A percentile compares a stretch with the other conserved stretches of the same genome.
Conservation (phyloP, 2,888 invertebrate genomes). For the Myopa tessellatipennis region DNA sequence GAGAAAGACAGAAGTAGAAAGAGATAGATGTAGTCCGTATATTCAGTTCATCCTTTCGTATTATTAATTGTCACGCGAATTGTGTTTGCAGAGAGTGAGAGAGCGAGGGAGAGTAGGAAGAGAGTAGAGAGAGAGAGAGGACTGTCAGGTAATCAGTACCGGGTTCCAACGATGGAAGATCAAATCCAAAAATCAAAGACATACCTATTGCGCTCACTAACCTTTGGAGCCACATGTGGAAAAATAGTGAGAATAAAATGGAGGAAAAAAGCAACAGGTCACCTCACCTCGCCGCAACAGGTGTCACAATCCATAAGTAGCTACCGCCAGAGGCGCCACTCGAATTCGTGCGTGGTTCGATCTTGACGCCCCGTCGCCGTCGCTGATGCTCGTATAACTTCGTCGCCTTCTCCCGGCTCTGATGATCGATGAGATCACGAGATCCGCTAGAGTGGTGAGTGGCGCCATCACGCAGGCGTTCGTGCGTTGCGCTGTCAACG, state of each 20-base stretch:
- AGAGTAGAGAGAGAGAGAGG: too few relatives aligned
- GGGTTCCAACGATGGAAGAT: too few relatives aligned
- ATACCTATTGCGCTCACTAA: too few relatives aligned
- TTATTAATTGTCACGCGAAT: too few relatives aligned
- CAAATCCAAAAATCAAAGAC: too few relatives aligned
- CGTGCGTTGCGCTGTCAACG: slow-evolving; percentile 37
- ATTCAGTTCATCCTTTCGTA: too few relatives aligned
- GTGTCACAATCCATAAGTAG: slow-evolving; percentile 68
- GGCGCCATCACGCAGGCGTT: slow-evolving; percentile 21
- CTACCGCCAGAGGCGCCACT: slow-evolving; percentile 52
- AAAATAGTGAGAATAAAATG: not conserved
- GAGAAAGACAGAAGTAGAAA: too few relatives aligned
- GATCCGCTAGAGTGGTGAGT: slow-evolving; percentile 3
- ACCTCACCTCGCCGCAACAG: slow-evolving; percentile 67
- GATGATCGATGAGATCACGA: not conserved
- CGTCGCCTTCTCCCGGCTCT: not conserved
- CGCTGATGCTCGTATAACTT: slow-evolving; percentile 42
- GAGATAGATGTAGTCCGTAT: too few relatives aligned
- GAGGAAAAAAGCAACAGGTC: not conserved
- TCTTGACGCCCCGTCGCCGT: slow-evolving; percentile 32
- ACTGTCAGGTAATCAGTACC: too few relatives aligned
- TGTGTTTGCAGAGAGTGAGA: too few relatives aligned
- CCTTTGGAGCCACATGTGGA: too few relatives aligned
- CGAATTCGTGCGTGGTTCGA: not conserved
- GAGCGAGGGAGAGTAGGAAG: too few relatives aligned